Evolutionary conservation across 1,140 invertebrate genomes (phyloP).

Genomic region (Drosophila pectinifera): DNA sequence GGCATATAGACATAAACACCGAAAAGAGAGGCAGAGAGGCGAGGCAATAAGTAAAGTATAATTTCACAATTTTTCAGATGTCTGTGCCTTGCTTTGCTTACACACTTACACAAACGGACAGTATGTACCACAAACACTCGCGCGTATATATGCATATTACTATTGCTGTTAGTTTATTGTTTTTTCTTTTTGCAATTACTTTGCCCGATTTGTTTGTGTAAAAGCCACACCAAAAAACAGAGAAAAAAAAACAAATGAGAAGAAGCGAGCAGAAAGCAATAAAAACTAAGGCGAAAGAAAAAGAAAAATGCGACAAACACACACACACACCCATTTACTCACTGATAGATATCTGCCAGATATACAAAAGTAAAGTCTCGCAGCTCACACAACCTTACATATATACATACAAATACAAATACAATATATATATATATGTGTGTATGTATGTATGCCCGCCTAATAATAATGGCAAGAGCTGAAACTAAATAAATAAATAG

Average conservation of each 20-base stretch:
- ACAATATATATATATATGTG: conserved; percentile 7
- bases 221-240: conserved; percentile 45
- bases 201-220: conserved; percentile 54
- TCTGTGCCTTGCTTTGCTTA: conserved; percentile 56
- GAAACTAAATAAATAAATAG: conserved; percentile 83
- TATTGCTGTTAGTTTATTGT: conserved; percentile 82
- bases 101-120: conserved; percentile 26
- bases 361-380: conserved; percentile 59
- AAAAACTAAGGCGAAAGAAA: conserved; percentile 61
- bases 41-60: conserved; percentile 67
- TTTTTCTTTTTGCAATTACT: conserved; percentile 74
- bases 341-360: conserved; percentile 69
- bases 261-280: conserved; percentile 39
- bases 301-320: conserved; percentile 71
- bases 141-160: conserved; percentile 57
- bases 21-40: conserved; percentile 26
- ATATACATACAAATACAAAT: conserved; percentile 10
- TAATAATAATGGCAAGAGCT: conserved; percentile 78
- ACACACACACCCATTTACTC: conserved; percentile 9
- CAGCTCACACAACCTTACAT: conserved; percentile 15
- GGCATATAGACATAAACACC: conserved; percentile 23
- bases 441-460: conserved; percentile 43
- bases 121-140: conserved; percentile 7
- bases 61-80: conserved; percentile 74
- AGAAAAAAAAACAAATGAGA: conserved; percentile 15